Evolutionary conservation across 2,888 invertebrate species (phyloP).

Genomic region (Lasioglossum calceatum): DNA sequence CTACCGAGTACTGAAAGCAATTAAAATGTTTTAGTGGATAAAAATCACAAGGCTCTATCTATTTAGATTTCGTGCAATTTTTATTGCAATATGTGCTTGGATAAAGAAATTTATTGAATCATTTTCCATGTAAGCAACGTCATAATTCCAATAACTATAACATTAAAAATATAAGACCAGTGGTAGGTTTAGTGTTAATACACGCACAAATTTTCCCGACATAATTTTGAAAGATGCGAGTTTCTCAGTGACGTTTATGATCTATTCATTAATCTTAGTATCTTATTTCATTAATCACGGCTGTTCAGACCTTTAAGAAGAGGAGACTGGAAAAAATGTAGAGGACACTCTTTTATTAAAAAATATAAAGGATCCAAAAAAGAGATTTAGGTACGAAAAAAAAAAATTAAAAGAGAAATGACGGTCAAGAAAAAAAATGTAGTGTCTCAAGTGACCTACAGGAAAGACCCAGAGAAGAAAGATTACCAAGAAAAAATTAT

Average conservation of each 20-base stretch:
- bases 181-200: too few relatives aligned
- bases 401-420: neutral
- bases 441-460: neutral
- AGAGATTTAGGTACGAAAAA: neutral
- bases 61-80: too few relatives aligned
- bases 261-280: constrained; percentile 2
- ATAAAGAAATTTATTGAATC: too few relatives aligned
- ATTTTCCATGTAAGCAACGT: too few relatives aligned
- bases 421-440: neutral
- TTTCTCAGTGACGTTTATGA: neutral
- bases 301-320: neutral
- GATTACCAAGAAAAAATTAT: neutral
- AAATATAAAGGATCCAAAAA: neutral
- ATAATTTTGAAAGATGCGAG: too few relatives aligned
- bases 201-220: neutral
- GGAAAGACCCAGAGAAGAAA: neutral
- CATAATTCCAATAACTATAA: too few relatives aligned
- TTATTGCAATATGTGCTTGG: too few relatives aligned
- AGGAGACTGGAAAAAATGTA: neutral
- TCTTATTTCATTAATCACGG: neutral
- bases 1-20: too few relatives aligned
- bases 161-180: too few relatives aligned
- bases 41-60: too few relatives aligned
- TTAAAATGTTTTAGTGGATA: too few relatives aligned
- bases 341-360: neutral